These are phyloP conservation scores for Coranthus polyacanthus DNA, from an alignment of 2,797 vertebrate genomes.

Conservation along the genomic window DNA sequence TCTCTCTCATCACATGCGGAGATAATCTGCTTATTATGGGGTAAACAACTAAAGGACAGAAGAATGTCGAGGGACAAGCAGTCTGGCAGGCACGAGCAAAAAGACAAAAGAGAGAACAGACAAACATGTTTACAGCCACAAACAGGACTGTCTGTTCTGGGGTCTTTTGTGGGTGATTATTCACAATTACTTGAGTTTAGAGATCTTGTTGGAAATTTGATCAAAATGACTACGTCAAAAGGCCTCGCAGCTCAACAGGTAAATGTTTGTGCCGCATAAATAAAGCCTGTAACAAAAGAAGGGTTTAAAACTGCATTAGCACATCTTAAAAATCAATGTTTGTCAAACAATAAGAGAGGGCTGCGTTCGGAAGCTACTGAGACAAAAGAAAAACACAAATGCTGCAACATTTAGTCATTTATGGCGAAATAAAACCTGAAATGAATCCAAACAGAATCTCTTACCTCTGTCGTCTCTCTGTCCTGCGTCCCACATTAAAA, in stretches of 20 bases:
- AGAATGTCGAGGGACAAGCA: constrained; percentile 36
- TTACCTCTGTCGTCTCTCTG: constrained; percentile 64
- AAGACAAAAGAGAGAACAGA: constrained; percentile 34
- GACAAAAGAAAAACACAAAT: neutral
- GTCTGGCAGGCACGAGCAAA: constrained; percentile 7
- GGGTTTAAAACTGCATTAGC: neutral
- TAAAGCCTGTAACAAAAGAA: neutral
- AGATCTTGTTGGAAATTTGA: neutral
- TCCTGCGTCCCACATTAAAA: constrained; percentile 47
- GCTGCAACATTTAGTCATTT: neutral
- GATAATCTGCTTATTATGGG: constrained; percentile 51
- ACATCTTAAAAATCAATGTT: neutral
- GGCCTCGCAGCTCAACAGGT: too few species aligned
- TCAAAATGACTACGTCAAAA: neutral
- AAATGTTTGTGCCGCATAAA: neutral
- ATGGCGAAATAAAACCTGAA: neutral
- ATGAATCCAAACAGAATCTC: neutral
- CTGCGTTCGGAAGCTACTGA: too few species aligned
- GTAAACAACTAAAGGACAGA: constrained; percentile 30
- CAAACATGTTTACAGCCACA: constrained; percentile 20
- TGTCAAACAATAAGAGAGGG: neutral
- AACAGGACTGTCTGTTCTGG: neutral
- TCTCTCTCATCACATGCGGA: constrained; percentile 54
- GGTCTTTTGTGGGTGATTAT: neutral
- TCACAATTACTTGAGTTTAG: neutral